Percentiles rank a stretch among this genome's conserved stretches.
These are phyloP conservation scores for Columbina picui DNA, from an alignment of 2,113 vertebrate genomes.

Conservation along the genomic window DNA sequence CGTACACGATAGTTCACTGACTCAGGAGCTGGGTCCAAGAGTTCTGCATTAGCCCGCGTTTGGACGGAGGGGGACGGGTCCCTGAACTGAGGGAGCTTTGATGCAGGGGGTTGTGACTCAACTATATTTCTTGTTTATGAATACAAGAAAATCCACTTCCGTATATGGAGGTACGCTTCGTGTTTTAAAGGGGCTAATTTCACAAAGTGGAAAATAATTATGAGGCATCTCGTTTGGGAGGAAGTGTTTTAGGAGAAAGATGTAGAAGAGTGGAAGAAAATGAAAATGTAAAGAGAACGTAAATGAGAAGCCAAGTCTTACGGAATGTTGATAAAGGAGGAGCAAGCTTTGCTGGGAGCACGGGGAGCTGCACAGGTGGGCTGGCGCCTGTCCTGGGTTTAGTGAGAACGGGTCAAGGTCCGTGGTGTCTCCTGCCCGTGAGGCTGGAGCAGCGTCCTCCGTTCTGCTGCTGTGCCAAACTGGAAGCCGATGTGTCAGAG, in stretches of 20 bases:
- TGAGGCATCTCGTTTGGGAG: background rate
- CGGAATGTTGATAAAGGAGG: background rate
- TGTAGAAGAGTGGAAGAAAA: background rate
- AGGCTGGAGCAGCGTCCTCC: background rate
- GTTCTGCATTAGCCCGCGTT: accelerated
- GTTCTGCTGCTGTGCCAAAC: background rate
- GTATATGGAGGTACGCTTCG: background rate
- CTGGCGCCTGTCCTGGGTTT: background rate
- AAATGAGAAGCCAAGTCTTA: background rate
- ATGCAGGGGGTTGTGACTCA: background rate
- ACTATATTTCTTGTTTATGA: background rate
- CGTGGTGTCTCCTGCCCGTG: background rate
- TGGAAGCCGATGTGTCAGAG: background rate
- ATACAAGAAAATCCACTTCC: background rate
- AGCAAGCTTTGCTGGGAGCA: background rate
- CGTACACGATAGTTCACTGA: accelerated
- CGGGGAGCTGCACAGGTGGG: background rate
- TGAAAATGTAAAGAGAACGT: background rate
- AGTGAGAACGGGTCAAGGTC: background rate
- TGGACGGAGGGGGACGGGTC: background rate
- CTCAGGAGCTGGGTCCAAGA: background rate
- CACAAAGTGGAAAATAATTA: background rate
- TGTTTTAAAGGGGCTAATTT: background rate
- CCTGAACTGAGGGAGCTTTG: background rate
- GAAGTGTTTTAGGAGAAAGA: background rate